Evolutionary conservation across 2,888 invertebrate species (phyloP).

Genomic region (Bimastos eiseni): DNA sequence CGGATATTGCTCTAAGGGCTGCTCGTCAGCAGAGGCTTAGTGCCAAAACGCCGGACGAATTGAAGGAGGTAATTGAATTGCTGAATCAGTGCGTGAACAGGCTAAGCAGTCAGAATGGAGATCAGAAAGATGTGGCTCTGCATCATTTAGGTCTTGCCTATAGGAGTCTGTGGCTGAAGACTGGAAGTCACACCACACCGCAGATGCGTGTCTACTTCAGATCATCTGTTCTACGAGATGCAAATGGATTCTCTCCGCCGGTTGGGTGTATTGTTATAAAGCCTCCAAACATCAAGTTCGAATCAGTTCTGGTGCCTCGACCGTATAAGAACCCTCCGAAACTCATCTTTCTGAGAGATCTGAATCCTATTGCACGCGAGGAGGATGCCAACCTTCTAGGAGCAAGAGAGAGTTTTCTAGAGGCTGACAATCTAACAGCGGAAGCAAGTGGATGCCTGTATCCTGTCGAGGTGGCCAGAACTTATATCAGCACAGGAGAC

Average conservation of each 20-base stretch:
- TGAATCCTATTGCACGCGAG: neutral
- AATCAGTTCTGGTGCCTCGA: neutral
- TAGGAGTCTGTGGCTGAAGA: neutral
- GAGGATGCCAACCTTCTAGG: neutral
- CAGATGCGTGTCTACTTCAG: neutral
- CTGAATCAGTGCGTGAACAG: neutral
- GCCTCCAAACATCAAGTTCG: neutral
- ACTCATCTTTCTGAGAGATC: neutral
- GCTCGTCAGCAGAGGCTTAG: neutral
- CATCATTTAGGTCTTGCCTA: slow-evolving; percentile 19
- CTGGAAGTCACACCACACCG: neutral
- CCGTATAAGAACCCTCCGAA: neutral
- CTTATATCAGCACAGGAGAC: neutral
- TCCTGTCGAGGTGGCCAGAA: neutral
- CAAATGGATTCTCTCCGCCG: neutral
- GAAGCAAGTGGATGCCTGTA: neutral
- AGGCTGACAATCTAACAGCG: neutral
- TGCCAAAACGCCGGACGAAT: neutral
- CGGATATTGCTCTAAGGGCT: neutral
- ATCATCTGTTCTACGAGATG: neutral
- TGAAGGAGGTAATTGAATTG: neutral
- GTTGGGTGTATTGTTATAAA: neutral
- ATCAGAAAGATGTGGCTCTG: neutral
- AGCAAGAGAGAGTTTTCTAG: neutral
- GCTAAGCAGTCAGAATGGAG: neutral